These are phyloP conservation scores for Criorhina ranunculi DNA, from an alignment of 2,888 invertebrate species.

Conservation along the genomic window DNA sequence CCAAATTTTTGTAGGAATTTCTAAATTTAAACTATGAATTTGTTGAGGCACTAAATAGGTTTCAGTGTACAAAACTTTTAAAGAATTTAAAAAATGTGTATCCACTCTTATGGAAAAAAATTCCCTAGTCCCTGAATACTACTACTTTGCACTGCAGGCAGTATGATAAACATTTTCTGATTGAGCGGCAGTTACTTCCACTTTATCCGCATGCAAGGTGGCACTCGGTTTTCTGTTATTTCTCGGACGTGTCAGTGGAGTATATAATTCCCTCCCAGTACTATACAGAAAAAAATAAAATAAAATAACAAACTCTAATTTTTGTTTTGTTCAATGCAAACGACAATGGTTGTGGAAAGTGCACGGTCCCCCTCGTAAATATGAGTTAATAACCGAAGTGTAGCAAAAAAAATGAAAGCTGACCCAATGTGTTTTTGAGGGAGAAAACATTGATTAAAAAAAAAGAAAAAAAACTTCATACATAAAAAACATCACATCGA, in stretches of 20 bases:
- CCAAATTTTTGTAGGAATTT: not conserved
- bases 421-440: constrained; percentile 42
- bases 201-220: constrained; percentile 62
- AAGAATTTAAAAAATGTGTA: too few species aligned
- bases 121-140: constrained; percentile 45
- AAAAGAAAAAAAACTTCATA: constrained; percentile 10
- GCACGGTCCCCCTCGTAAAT: constrained; percentile 34
- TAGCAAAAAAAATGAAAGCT: constrained; percentile 63
- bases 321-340: constrained; percentile 55
- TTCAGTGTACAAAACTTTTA: too few species aligned
- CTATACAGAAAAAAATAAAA: constrained; percentile 17
- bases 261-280: constrained; percentile 35
- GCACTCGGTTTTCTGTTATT: constrained; percentile 52
- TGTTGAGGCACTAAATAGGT: too few species aligned
- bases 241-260: constrained; percentile 63
- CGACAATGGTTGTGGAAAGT: constrained; percentile 56
- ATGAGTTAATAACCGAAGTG: constrained; percentile 50
- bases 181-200: constrained; percentile 70
- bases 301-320: constrained; percentile 31
- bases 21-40: too few species aligned
- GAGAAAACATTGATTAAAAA: constrained; percentile 51
- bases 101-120: not conserved
- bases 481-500: constrained; percentile 45
- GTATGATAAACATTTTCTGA: constrained; percentile 62
- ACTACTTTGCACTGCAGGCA: constrained; percentile 61